Base-by-base conservation (phyloP, 2,113 vertebrate genomes). In the Dicerorhinus sumatrensis region DNA sequence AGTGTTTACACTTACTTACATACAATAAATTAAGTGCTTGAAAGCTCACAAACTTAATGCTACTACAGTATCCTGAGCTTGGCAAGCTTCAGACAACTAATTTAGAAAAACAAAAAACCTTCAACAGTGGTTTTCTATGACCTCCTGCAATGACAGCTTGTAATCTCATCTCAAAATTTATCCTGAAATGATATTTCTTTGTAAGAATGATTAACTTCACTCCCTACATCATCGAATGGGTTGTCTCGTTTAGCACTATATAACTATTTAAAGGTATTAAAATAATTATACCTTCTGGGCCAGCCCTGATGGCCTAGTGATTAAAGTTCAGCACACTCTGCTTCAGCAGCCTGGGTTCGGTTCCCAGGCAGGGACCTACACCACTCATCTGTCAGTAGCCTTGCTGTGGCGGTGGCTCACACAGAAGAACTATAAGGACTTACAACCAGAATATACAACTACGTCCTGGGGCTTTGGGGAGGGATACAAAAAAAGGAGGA, bases 111-210 rank as follows among this genome's bases (percentile, higher is more conserved):
- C 39, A 65, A 23, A 70, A 86, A 80, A 36, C 23, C 42, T 31
- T 60, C 21, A 56, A 56, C 29, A 3, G 46, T 65, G 48, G 13
- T 77, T 89, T 96, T 81, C 51, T 42, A 51, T 21, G 80, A 69
- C 1, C 29, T 67, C 33, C 16, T 23, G 17, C 23, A 94, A 94
- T 21, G 72, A 91, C 0, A 97, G 42, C 58, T 79, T 72, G 3
- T 51, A 84, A 92, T 27, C 79, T 56, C 36, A 67, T 39, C 72
- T 93, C 79, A 63, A 94, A 97, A 73, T 73, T 36, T 72, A 96
- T 88, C 83, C 80, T 84, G 39, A 88, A 96, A 81, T 80, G 65
- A 70, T 46, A 81, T 94, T 91, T 94, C 76, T 96, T 94, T 87
- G 20, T 33, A 69, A 51, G 60, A 94, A 95, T 73, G 63, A 94